Evolutionary conservation across 2,113 vertebrate genomes (phyloP), one percentile per base, ranked within the genome.

Genomic region (Mus spicilegus): DNA sequence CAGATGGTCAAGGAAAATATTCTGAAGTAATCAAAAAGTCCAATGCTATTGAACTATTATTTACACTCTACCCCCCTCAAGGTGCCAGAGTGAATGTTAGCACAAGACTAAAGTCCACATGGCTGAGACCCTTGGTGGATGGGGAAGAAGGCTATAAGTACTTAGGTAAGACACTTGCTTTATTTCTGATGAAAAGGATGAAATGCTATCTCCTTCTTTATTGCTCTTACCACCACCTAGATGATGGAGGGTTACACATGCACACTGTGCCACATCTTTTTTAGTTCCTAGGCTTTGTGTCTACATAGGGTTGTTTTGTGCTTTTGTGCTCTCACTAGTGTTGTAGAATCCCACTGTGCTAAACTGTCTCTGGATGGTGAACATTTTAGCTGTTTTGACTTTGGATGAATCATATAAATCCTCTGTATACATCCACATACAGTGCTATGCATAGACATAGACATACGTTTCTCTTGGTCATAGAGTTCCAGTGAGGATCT

Each of bases 101-200:
- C 54, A 5, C 3, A 13, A n/a, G 0, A 39, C 56, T 91, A 5
- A 84, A 8, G 75, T 97, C 97, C 49, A 97, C 96, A 14, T 98
- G 97, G 97, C 82, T 97, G 87, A 96, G 96, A 95, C 97, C 97
- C 4, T 70, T 96, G 1, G 90, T 98, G 42, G 51, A 96, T 73
- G 97, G 97, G 22, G 97, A 98, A 95, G 97, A 98, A 95, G 97
- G 96, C 22, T 97, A 97, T 56, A 97, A 87, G 69, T 96, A 97
- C 24, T 96, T 97, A 89, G 96, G 97, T 98, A 97, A 97, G 97
- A 56, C 70, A 17, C 12, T 92, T 69, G 17, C 30, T 24, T 91
- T 72, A 22, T 84, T 65, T 88, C 19, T 30, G 17, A 49, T 89
- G 22, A 46, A 70, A 82, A 63, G 69, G 6, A 86, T 67, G 9